A percentile compares a stretch with the other conserved stretches of the same genome.
Conservation (phyloP, 2,888 invertebrate species). For the Eupithecia insigniata region DNA sequence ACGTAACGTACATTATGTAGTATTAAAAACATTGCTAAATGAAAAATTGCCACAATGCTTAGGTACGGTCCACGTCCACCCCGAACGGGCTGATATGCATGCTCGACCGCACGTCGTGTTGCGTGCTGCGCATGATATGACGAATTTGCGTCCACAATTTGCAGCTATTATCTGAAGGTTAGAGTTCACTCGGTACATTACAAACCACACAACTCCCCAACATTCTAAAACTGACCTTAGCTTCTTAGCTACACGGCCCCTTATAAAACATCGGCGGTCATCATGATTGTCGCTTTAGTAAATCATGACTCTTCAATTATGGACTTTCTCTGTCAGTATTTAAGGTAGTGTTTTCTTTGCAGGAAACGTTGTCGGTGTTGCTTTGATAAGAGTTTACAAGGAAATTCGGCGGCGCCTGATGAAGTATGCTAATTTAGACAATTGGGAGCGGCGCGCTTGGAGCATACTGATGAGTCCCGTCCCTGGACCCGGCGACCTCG, state of each 20-base stretch:
- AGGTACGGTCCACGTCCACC: neutral
- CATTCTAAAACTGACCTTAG: slow-evolving; percentile 44
- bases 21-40: neutral
- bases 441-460: slow-evolving; percentile 63
- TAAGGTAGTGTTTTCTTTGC: slow-evolving; percentile 48
- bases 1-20: too few species aligned
- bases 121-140: slow-evolving; percentile 58
- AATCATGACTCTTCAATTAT: slow-evolving; percentile 22
- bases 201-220: slow-evolving; percentile 40
- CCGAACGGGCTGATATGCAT: slow-evolving; percentile 32
- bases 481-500: slow-evolving; percentile 36
- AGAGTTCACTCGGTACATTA: slow-evolving; percentile 62
- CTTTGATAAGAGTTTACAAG: slow-evolving; percentile 69
- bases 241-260: slow-evolving; percentile 42
- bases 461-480: slow-evolving; percentile 59
- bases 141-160: slow-evolving; percentile 74
- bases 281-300: slow-evolving; percentile 36
- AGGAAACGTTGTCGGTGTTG: slow-evolving; percentile 51
- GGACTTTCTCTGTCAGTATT: slow-evolving; percentile 42
- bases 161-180: slow-evolving; percentile 70
- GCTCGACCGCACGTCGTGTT: slow-evolving; percentile 38
- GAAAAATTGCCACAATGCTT: neutral
- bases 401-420: slow-evolving; percentile 72
- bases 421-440: slow-evolving; percentile 77
- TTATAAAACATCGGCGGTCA: slow-evolving; percentile 34